Conservation (phyloP, 2,888 invertebrate species). For the Galerucella nymphaeae region DNA sequence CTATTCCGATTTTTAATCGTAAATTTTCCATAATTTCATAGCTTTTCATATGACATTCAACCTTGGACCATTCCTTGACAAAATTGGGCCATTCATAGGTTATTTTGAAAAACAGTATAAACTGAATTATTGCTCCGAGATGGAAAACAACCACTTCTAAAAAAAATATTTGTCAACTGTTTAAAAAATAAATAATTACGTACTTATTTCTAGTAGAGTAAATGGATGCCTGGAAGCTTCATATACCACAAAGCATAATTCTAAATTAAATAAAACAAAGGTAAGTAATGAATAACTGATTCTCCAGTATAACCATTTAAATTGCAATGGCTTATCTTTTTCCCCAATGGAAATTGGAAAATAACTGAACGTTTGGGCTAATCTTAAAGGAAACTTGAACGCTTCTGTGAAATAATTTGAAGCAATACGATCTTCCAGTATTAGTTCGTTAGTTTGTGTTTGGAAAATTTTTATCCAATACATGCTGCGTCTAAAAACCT, state of each 20-base stretch:
- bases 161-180: conserved; percentile 5
- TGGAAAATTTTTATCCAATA: not conserved
- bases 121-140: conserved; percentile 25
- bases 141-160: conserved; percentile 33
- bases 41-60: conserved; percentile 30
- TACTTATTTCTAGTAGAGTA: conserved; percentile 32
- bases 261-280: conserved; percentile 31
- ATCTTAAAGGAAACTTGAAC: conserved; percentile 35
- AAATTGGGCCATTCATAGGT: conserved; percentile 33
- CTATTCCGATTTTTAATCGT: conserved; percentile 17
- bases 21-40: conserved; percentile 29
- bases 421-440: conserved; percentile 29
- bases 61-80: conserved; percentile 31
- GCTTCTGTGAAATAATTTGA: conserved; percentile 33
- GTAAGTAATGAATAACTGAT: conserved; percentile 35
- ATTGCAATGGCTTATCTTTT: conserved; percentile 14
- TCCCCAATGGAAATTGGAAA: conserved; percentile 37
- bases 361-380: conserved; percentile 42
- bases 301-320: conserved; percentile 40
- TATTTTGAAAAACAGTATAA: conserved; percentile 26
- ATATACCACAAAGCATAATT: conserved; percentile 26
- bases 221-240: conserved; percentile 17
- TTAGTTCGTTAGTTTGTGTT: not conserved
- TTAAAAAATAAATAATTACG: not conserved
- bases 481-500: not conserved